Evolutionary conservation across 2,797 vertebrate species (phyloP), one percentile per base, ranked within the genome.

Genomic region (Eptatretus atami): DNA sequence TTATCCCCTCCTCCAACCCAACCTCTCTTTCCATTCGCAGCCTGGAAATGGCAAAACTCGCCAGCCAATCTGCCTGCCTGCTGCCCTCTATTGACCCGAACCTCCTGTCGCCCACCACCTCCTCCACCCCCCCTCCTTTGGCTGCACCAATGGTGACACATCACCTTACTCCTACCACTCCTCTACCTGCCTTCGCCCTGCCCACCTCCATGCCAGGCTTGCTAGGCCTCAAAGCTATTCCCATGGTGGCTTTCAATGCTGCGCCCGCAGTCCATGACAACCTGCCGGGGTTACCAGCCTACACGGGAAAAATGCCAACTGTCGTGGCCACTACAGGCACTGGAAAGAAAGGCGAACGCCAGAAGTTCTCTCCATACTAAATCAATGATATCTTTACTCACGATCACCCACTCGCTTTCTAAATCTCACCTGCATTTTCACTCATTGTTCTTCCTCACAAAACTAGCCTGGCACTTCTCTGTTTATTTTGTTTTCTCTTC

Each of bases 41-140:
- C 77, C 80, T 90, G 83, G 85, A 90, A 80, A 83, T 90, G 84
- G 85, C 85, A 81, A 88, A 86, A 80, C 80, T 84, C 81, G 86
- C 81, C 79, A 86, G 82, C 81, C 83, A 86, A 81, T 78, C 81
- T 68, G 81, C 79, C 76, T 80, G 83, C 72, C 77, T 83, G 71
- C 76, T 74, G 73, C 78, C 75, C 78, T 77, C 81, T 68, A 76
- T 82, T 77, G 84, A 90, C 76, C 79, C 86, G 74, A 83, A 81
- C 80, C 79, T 87, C 80, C 57, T 25, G n/a, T 79, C 78, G 78
- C 84, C 82, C 78, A 74, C 83, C 76, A 81, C 84, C 74, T 78
- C 82, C 69, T 71, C 74, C 71, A 77, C 82, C 68, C 76, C 85
- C 73, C 80, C 82, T 68, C 76, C 85, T 73, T 77, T 87, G 77